Evolutionary conservation across 2,797 vertebrate genomes (phyloP).

Genomic region (Microcaecilia unicolor): DNA sequence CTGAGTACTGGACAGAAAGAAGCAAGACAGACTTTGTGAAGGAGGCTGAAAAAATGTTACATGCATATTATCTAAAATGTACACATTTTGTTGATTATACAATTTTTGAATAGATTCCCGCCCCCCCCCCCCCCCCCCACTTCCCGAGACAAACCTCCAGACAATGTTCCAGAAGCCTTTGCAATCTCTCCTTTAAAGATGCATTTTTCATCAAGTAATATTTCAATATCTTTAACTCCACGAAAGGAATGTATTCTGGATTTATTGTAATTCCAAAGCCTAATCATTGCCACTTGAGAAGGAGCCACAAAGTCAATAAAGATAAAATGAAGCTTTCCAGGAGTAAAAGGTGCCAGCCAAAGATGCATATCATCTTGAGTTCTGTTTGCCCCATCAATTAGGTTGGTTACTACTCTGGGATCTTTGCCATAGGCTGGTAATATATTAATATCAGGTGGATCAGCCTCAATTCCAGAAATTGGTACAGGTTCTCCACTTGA

Average conservation of each 20-base stretch:
- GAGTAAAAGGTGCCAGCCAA: conserved; percentile 89
- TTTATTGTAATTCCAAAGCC: conserved; percentile 98
- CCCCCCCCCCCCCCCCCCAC: no score
- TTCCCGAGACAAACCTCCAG: conserved; percentile 73
- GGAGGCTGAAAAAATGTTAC: no score
- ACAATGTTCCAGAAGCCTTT: conserved; percentile 84
- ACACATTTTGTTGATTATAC: no score
- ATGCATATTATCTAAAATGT: no score
- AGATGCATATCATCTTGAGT: conserved; percentile 98
- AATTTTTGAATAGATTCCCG: no score
- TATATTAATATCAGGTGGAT: conserved; percentile 86
- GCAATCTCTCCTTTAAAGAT: conserved; percentile 95
- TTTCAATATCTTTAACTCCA: conserved; percentile 80
- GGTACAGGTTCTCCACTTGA: conserved; percentile 74
- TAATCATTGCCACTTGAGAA: conserved; percentile 83
- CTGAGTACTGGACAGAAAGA: no score
- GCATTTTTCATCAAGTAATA: conserved; percentile 70
- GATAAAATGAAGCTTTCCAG: conserved; percentile 68
- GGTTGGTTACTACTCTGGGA: conserved; percentile 74
- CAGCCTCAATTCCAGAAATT: conserved; percentile 62
- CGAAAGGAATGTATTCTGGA: conserved; percentile 94
- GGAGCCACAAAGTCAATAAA: conserved; percentile 68
- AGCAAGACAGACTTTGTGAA: no score
- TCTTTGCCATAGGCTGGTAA: conserved; percentile 82
- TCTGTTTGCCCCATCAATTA: conserved; percentile 78